Base-by-base conservation (phyloP, 1,140 invertebrate species). In the Caenorhabditis elegans region DNA sequence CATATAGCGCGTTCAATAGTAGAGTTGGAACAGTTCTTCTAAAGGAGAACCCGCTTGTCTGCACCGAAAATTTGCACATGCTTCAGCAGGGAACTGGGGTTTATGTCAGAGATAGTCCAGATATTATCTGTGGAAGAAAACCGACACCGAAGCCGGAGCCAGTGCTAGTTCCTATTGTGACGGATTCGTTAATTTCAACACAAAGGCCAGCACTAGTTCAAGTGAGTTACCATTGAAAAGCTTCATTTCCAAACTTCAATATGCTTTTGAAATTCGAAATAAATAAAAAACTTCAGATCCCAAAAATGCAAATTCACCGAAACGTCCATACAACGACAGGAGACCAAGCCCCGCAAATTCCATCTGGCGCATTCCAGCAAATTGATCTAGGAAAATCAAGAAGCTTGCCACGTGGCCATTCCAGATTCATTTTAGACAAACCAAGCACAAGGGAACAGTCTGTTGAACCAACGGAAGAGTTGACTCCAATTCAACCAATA, bases 41-140 rank as follows among this genome's bases (percentile, higher is more conserved):
- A 13, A 84, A 89, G 83, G 88, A 89, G 51, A 89, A 89, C 79
- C 88, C 88, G 17, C 82, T 89, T 11, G 88, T 89, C 15, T 89
- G 88, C 48, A 84, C 80, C 0, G 88, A 89, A 76, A 86, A 87
- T 36, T 80, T 89, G 19, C 88, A 89, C 65, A 87, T 89, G 85
- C 80, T 89, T 10, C 88, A 89, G 75, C 85, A 89, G n/a, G 88
- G 88, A 19, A 77, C 81, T 17, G 89, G 89, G 10, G 81, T 89
- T 19, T 87, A 65, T 39, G 65, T 89, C 47, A 87, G 86, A 0
- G 86, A 86, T 53, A 86, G 82, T 46, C 78, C 85, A 19, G 89
- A 89, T 51, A 39, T 76, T 15, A 77, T 89, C 79, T 89, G 88
- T 70, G 86, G 85, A 31, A 39, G 82, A 28, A 79, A 79, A 46